Base-by-base conservation (phyloP, 2,113 vertebrate species). In the Sebastes schlegelii region DNA sequence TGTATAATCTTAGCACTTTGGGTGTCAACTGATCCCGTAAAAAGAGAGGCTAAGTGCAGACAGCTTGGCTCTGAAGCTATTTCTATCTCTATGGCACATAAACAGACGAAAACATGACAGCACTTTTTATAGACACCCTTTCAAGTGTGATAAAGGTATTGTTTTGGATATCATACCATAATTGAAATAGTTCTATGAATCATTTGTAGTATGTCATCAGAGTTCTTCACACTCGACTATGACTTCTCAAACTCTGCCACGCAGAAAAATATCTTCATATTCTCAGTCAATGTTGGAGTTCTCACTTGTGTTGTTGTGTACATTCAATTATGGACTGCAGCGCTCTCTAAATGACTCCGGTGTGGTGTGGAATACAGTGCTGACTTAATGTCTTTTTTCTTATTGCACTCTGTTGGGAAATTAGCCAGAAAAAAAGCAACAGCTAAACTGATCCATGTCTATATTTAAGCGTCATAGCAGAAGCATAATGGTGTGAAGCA, bases 381-480 rank as follows among this genome's bases (percentile, higher is more conserved):
- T 49, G 82, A 79, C 54, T 87, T 74, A 74, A 90, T 86, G 57
- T 83, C 34, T 86, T 85, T 86, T 85, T 82, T 57, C 79, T 84
- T 71, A 86, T 83, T 80, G 73, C 55, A 76, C 80, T 78, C 82
- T 79, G 82, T 14, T 60, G 79, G 65, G 80, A 84, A 89, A 91
- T 88, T 86, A 82, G 70, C 73, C 68, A 54, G 49, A 23, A 48
- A 79, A 70, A 55, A 69, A 21, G 45, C 64, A 76, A 71, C 70
- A 19, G 71, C 80, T 65, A 85, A 84, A 88, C 45, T 86, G 86
- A 88, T 68, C 65, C 21, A 7, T 77, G 85, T 90, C 84, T 87
- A 80, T 73, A 89, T 91, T 80, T 84, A 88, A 84, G 71, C 86
- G 54, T 82, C 65, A 67, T 77, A 79, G 80, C 81, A 82, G 69